These are phyloP conservation scores for Tetragonula clypearis DNA, from an alignment of 1,140 invertebrate species.

Conservation along the genomic window DNA sequence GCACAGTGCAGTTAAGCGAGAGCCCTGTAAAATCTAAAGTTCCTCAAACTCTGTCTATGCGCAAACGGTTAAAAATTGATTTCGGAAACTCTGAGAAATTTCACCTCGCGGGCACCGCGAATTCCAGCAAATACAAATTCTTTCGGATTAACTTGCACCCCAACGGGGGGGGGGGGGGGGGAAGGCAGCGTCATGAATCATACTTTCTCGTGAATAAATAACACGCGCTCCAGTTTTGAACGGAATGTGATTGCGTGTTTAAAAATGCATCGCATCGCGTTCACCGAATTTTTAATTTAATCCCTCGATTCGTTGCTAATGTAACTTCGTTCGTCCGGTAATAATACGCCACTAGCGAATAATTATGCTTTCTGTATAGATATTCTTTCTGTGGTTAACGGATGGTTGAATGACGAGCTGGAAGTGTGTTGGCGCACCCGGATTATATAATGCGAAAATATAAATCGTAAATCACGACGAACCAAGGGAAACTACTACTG, in stretches of 20 bases:
- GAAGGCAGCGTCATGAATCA: background rate
- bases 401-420: background rate
- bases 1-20: background rate
- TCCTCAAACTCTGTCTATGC: background rate
- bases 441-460: background rate
- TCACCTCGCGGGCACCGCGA: background rate
- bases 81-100: background rate
- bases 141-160: background rate
- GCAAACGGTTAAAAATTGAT: background rate
- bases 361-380: background rate
- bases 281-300: background rate
- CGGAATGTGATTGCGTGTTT: background rate
- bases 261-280: background rate
- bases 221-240: background rate
- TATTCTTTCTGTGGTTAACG: background rate
- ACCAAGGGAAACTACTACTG: background rate
- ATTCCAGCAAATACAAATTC: background rate
- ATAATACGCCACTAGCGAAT: background rate
- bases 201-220: conserved; percentile 5
- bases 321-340: background rate
- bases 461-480: background rate
- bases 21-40: background rate
- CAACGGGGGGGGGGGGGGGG: background rate
- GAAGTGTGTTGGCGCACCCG: background rate
- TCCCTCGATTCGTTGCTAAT: background rate